These are phyloP conservation scores for Bos javanicus DNA, from an alignment of 2,113 vertebrate genomes.

Conservation along the genomic window DNA sequence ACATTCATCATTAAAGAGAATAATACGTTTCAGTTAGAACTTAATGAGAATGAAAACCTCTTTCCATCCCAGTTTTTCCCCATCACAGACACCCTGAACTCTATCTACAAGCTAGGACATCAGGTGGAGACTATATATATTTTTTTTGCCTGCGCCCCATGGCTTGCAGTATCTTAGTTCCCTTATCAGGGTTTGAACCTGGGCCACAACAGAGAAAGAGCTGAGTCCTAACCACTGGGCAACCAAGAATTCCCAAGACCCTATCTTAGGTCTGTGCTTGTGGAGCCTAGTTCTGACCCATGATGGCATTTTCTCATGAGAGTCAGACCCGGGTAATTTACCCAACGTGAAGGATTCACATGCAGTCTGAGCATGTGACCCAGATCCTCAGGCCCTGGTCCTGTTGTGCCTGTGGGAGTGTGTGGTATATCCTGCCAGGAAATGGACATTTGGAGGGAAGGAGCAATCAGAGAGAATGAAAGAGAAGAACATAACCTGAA, in stretches of 20 bases:
- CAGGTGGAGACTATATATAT: background rate
- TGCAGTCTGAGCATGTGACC: background rate
- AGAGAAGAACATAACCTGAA: background rate
- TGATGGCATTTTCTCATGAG: background rate
- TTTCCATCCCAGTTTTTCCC: background rate
- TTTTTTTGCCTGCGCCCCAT: background rate
- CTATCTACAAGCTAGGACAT: accelerated
- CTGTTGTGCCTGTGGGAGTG: background rate
- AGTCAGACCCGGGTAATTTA: background rate
- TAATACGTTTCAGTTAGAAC: background rate
- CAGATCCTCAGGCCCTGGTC: background rate
- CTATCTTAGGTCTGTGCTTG: background rate
- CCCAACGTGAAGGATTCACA: background rate
- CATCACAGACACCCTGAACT: background rate
- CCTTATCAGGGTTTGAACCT: background rate
- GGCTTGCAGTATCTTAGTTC: background rate
- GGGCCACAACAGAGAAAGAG: background rate
- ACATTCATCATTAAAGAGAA: background rate
- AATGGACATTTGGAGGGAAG: background rate
- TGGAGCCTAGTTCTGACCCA: background rate
- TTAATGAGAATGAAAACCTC: background rate
- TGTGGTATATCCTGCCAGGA: background rate
- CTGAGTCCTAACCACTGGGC: background rate
- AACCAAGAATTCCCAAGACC: background rate
- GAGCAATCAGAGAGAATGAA: background rate